Evolutionary conservation across 2,888 invertebrate genomes (phyloP), one percentile per base, ranked within the genome.

Genomic region (Chironomus tentans): DNA sequence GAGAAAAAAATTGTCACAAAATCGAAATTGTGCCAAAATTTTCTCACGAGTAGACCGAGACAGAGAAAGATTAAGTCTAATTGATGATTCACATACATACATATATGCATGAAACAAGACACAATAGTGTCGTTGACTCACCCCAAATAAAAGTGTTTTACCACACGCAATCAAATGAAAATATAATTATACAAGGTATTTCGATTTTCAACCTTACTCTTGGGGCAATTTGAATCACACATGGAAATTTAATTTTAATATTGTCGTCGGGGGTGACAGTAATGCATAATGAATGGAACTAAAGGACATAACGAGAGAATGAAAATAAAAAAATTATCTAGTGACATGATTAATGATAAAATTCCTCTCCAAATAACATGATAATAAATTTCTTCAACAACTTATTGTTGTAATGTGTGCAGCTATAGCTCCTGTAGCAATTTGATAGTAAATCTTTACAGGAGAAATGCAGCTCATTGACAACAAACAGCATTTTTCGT

Each of bases 31-130:
- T 56, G n/a, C 15, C 12, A 18, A 74, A 74, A 74, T 74, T 74
- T 68, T 68, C 74, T 74, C 74, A 74, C 74, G 74, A 47, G 47
- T 68, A 47, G 68, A 74, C 7, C 74, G 74, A 74, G 74, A 74
- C 74, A 74, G 74, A 74, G 68, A 74, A 68, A 74, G 48, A 74
- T 74, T 74, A 74, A 74, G 61, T 72, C 61, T 72, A 72, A 72
- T 38, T 72, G 72, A 74, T 74, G 74, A 74, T 74, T 68, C 74
- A 74, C 74, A 48, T 15, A 68, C 22, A 61, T 3, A 24, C 21
- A 65, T 65, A 38, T 4, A 28, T 21, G 22, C 62, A 65, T 50
- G 50, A 50, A 13, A 15, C 15, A n/a, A 15, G 4, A 15, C 24
- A 12, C 21, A 24, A 13, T 65, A 38, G 38, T 38, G 38, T 38